Evolutionary conservation across 2,113 vertebrate genomes (phyloP).

Genomic region (Sterna hirundo): DNA sequence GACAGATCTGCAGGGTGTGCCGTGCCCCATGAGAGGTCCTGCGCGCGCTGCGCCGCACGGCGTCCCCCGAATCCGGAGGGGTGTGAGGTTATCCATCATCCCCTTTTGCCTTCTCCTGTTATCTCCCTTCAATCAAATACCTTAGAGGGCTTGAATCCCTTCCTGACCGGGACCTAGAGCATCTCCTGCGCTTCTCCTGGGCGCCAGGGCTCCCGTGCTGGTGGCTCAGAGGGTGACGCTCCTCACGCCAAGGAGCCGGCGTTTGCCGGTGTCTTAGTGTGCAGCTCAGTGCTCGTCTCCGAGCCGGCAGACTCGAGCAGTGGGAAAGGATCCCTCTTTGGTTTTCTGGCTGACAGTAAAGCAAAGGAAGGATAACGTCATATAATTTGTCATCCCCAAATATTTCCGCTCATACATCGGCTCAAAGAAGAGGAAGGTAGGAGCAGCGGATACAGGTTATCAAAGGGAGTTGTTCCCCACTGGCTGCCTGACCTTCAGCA

Average conservation of each 20-base stretch:
- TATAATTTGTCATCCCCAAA: neutral
- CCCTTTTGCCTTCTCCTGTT: neutral
- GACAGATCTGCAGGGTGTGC: rapidly evolving
- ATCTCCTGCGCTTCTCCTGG: rapidly evolving
- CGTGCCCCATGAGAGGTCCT: rapidly evolving
- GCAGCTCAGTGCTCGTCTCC: rapidly evolving
- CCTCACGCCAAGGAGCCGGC: rapidly evolving
- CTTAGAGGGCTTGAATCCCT: rapidly evolving
- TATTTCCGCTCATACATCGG: rapidly evolving
- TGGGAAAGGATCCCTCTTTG: neutral
- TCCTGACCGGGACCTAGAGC: neutral
- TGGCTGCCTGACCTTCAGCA: neutral
- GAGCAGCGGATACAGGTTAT: rapidly evolving
- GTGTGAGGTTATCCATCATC: too few relatives aligned
- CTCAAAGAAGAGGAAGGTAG: neutral
- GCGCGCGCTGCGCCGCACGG: rapidly evolving
- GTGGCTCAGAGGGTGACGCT: rapidly evolving
- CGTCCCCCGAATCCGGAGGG: rapidly evolving
- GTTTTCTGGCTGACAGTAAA: neutral
- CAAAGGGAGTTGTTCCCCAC: neutral
- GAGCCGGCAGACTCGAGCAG: neutral
- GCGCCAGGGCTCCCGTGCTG: rapidly evolving
- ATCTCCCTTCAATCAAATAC: neutral
- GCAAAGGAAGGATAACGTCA: neutral
- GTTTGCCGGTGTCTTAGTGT: rapidly evolving